Base-by-base conservation (phyloP, 2,888 invertebrate species). In the Drosophila vallismaia region DNA sequence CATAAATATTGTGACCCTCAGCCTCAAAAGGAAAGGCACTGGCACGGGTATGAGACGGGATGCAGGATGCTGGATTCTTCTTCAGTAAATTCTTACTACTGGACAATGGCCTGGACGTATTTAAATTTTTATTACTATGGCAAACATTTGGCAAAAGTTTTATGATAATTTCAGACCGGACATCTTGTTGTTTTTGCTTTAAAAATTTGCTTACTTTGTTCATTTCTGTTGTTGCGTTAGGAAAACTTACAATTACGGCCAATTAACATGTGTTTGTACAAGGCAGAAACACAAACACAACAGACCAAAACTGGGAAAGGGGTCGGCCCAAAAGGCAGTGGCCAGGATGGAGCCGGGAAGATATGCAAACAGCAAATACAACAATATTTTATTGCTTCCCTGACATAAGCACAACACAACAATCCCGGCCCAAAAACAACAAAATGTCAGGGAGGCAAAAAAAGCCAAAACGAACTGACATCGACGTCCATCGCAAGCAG, bases 241-340 rank as follows among this genome's bases (percentile, higher is more conserved):
- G 60, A 75, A 87, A 82, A 75, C 76, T 83, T 67, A 72, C 87
- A 86, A 88, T 86, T 87, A 87, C 80, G 87, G 75, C 86, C 88
- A 87, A 86, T 86, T 86, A 88, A 87, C 85, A 86, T 86, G 88
- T 86, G 88, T 86, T 86, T 86, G 85, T 76, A 78, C 79, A 88
- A 82, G 71, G 86, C 79, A 82, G 69, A 79, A 85, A 87, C 68
- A 85, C 86, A 85, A 85, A 85, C 87, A 88, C 50, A 79, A 53
- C 62, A 50, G 67, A 46, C 29, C 53, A 44, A 36, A 42, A 59
- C 45, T 50, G 40, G 46, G 14, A 45, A 8, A 33, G 14, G 12
- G 49, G 6, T 36, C 29, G 42, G 40, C 45, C 7, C 48, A 36
- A 50, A 36, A 31, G 8, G 52, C 19, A 31, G 31, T 44, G 33